Percentiles rank a stretch among this genome's conserved stretches.
Evolutionary conservation across 2,113 vertebrate species (phyloP).

Genomic region (Ceyx cyanopectus): DNA sequence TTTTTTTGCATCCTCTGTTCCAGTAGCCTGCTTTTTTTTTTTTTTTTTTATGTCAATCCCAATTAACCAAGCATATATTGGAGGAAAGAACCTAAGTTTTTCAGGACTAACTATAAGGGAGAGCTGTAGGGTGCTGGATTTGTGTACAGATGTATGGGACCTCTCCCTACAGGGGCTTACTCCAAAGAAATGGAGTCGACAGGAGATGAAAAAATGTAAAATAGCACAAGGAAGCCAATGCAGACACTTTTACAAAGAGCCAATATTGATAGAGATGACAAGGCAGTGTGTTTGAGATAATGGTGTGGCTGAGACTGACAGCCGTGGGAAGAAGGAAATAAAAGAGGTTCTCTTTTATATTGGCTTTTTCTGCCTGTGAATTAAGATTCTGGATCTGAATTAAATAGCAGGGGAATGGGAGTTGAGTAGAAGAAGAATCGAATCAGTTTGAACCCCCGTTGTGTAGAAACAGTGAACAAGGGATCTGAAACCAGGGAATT

Average conservation of each 20-base stretch:
- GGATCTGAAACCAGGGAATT: background rate
- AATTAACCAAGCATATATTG: accelerated
- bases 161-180: background rate
- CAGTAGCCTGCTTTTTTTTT: background rate
- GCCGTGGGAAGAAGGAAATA: constrained; percentile 38
- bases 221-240: background rate
- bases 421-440: background rate
- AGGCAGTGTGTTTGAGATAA: background rate
- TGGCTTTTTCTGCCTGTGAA: background rate
- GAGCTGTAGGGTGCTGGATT: background rate
- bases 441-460: background rate
- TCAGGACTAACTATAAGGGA: background rate
- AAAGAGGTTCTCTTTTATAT: background rate
- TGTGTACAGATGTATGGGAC: background rate
- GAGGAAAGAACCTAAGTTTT: background rate
- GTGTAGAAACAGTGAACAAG: constrained; percentile 8
- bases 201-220: background rate
- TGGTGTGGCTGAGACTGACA: constrained; percentile 17
- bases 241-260: background rate
- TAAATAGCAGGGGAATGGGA: background rate
- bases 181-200: background rate
- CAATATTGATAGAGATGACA: constrained; percentile 28
- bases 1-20: background rate
- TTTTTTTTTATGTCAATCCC: background rate
- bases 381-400: constrained; percentile 16